Evolutionary conservation across 1,140 invertebrate species (phyloP).

Genomic region (Micrasema minimum): DNA sequence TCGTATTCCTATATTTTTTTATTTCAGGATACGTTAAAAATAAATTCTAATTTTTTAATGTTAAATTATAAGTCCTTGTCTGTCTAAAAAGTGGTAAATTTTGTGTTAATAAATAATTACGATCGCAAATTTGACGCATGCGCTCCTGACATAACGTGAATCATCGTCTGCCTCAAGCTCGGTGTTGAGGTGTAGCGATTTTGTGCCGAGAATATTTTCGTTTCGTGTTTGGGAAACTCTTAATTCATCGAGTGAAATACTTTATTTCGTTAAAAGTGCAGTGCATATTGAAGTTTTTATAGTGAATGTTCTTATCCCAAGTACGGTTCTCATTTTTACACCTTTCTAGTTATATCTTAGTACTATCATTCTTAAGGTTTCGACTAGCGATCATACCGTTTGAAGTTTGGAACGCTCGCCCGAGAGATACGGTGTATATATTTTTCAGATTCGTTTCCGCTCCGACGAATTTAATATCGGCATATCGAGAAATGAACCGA

Average conservation of each 20-base stretch:
- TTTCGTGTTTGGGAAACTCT: conserved; percentile 23
- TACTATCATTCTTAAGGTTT: conserved; percentile 38
- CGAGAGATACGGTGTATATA: conserved; percentile 15
- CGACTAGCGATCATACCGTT: conserved; percentile 39
- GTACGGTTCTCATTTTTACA: conserved; percentile 19
- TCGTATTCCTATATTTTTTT: background rate
- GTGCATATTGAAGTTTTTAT: conserved; percentile 10
- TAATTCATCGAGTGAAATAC: conserved; percentile 9
- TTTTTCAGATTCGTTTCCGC: background rate
- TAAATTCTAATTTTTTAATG: background rate
- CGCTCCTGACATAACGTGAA: conserved; percentile 42
- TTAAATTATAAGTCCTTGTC: no score
- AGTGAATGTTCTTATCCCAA: conserved; percentile 23
- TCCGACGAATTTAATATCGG: background rate
- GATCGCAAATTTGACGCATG: conserved; percentile 37
- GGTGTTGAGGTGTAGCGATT: conserved; percentile 38
- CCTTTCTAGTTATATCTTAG: conserved; percentile 31
- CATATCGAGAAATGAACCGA: conserved; percentile 12
- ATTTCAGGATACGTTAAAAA: conserved; percentile 11
- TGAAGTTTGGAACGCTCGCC: conserved; percentile 37
- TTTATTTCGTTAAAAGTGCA: conserved; percentile 21
- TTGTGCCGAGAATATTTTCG: conserved; percentile 18
- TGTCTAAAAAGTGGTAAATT: conserved; percentile 5
- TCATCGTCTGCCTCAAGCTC: conserved; percentile 43
- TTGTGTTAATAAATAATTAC: conserved; percentile 35